Percentiles rank a stretch among this genome's conserved stretches.
Evolutionary conservation across 2,888 invertebrate species (phyloP).

Genomic region (Drosophila robusta): DNA sequence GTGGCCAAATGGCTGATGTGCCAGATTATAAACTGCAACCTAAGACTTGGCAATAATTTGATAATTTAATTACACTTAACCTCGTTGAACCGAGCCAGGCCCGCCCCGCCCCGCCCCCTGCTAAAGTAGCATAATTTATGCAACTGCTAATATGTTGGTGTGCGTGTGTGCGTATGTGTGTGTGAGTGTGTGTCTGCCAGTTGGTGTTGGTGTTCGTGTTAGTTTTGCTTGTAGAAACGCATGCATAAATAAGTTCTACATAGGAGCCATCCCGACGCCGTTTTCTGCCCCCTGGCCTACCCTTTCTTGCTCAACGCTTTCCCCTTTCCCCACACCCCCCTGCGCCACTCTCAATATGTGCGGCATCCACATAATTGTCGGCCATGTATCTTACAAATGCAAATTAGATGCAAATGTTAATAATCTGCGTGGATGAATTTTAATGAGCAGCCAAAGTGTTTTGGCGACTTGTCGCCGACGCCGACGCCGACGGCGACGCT

Average conservation of each 20-base stretch:
- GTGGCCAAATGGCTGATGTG: conserved; percentile 38
- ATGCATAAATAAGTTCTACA: conserved; percentile 76
- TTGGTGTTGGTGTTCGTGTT: conserved; percentile 44
- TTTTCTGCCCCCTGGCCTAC: conserved; percentile 20
- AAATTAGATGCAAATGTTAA: conserved; percentile 80
- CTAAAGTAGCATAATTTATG: conserved; percentile 68
- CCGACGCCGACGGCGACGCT: conserved; percentile 3
- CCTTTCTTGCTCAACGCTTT: neutral
- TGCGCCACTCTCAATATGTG: conserved; percentile 56
- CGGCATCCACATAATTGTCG: conserved; percentile 77
- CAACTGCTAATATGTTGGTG: conserved; percentile 54
- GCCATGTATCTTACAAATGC: conserved; percentile 81
- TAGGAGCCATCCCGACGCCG: conserved; percentile 33
- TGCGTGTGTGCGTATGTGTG: conserved; percentile 9
- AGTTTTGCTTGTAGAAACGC: conserved; percentile 69
- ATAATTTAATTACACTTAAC: conserved; percentile 80
- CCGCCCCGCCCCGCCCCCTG: conserved; percentile 1
- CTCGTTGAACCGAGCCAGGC: conserved; percentile 64
- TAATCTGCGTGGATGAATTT: conserved; percentile 80
- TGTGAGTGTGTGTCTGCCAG: conserved; percentile 19
- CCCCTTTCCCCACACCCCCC: neutral
- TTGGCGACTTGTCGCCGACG: conserved; percentile 62
- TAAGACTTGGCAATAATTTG: conserved; percentile 80
- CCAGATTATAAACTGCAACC: conserved; percentile 79
- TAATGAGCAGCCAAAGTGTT: conserved; percentile 77